Base-by-base conservation (phyloP, 2,113 vertebrate genomes). In the Labrus mixtus region DNA sequence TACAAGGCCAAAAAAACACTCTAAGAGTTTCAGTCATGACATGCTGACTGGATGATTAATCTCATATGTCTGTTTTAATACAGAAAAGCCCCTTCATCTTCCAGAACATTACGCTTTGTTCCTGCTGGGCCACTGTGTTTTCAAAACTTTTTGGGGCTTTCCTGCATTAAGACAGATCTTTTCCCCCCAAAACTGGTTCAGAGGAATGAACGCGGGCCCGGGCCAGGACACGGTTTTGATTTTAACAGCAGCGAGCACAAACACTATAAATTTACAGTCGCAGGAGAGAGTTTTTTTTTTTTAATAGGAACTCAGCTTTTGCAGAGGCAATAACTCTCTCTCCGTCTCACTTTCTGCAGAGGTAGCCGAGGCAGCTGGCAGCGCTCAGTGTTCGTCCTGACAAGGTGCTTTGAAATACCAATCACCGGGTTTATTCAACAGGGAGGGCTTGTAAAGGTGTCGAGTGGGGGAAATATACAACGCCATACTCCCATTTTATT, bases 351-450 rank as follows among this genome's bases (percentile, higher is more conserved):
- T 84, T 72, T 84, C 81, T 95, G 93, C 93, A 66, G 77, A 87
- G 82, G 83, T 73, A 80, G 86, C 77, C 66, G 78, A 93, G 88
- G 93, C 96, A 96, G 96, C 96, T 97, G 97, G 96, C 96, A 96
- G 95, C 91, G 92, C 95, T 97, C 95, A 78, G 77, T 17, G 13
- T 82, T 87, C 65, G 93, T 95, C 93, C 96, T 96, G 96, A 97
- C 96, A 95, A 88, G 95, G 95, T 95, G 95, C 97, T 97, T 97
- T 97, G 96, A 97, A 97, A 98, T 94, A 96, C 96, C 96, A 97
- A 97, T 97, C 96, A 96, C 95, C 92, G 95, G 95, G 96, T 98
- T 98, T 97, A 97, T 96, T 96, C 96, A 95, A 96, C 97, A 93
- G 96, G 95, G 94, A 97, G 95, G 95, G 91, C 96, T 96, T 96